Percentiles rank a stretch among this genome's conserved stretches.
phyloP scores from a whole-genome alignment of 2,113 vertebrate genomes.

The Tylochromis polylepis region DNA sequence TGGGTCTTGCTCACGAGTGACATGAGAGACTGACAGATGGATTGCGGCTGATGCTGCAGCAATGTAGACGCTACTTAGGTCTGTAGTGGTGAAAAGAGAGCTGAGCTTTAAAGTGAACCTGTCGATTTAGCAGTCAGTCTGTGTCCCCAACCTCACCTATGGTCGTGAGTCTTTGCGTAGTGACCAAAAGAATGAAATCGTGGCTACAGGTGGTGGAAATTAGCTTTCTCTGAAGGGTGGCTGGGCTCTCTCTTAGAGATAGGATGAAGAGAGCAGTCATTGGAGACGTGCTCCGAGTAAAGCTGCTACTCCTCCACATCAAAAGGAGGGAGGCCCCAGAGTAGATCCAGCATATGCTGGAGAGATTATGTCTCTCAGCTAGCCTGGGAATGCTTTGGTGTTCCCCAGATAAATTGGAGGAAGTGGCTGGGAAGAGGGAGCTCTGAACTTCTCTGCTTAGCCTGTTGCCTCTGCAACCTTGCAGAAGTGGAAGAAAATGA shows the following conservation, averaged over 20 bases:
- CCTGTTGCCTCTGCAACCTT: too few relatives aligned
- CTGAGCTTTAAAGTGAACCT: not conserved
- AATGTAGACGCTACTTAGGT: not conserved
- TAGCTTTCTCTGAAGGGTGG: not conserved
- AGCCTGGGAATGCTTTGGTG: not conserved
- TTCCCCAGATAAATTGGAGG: not conserved
- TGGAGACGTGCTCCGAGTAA: not conserved
- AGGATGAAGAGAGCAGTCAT: not conserved
- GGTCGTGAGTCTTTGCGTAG: not conserved
- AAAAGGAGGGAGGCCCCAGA: not conserved
- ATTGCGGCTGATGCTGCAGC: not conserved
- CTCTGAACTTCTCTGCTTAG: too few relatives aligned
- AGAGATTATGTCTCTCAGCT: not conserved
- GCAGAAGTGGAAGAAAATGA: too few relatives aligned
- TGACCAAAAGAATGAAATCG: not conserved
- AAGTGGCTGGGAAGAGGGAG: not conserved
- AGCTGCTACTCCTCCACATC: not conserved
- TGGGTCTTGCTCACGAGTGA: not conserved
- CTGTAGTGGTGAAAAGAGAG: too few relatives aligned
- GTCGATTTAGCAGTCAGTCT: not conserved
- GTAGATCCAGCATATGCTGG: not conserved
- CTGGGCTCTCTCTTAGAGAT: not conserved
- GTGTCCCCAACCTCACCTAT: not conserved
- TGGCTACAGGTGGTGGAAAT: not conserved
- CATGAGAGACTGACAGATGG: not conserved